Percentiles rank a stretch among this genome's conserved stretches.
Conservation (phyloP, 1,140 invertebrate species). For the Heliconius hewitsoni region DNA sequence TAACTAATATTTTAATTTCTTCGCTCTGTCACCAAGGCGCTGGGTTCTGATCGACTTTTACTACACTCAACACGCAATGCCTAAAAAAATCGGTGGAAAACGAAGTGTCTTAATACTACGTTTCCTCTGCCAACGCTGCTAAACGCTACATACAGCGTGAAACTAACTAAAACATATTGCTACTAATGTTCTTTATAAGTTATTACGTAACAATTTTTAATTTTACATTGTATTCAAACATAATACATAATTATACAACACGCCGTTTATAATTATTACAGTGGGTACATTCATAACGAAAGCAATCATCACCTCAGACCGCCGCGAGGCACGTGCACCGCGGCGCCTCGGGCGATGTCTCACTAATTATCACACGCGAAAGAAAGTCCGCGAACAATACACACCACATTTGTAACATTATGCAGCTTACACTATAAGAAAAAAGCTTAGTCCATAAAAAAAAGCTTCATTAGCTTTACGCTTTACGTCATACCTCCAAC, state of each 20-base stretch:
- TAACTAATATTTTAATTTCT: too few species aligned
- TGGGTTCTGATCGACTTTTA: too few species aligned
- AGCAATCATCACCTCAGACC: slow-evolving; percentile 19
- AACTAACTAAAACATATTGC: neutral
- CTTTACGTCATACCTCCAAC: neutral
- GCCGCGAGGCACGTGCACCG: slow-evolving; percentile 6
- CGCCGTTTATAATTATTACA: neutral
- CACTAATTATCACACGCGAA: slow-evolving; percentile 56
- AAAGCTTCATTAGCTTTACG: slow-evolving; percentile 5
- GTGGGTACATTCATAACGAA: neutral
- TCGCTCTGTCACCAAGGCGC: too few species aligned
- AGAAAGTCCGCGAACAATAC: slow-evolving; percentile 62
- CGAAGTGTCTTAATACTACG: too few species aligned
- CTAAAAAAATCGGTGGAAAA: too few species aligned
- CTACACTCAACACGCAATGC: too few species aligned
- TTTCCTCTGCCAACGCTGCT: too few species aligned
- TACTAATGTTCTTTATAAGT: neutral
- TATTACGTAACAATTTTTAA: slow-evolving; percentile 4
- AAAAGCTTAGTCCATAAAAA: slow-evolving; percentile 39
- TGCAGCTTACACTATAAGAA: slow-evolving; percentile 40
- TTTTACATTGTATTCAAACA: slow-evolving; percentile 10
- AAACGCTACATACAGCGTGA: too few species aligned
- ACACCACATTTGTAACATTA: slow-evolving; percentile 54
- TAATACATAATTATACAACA: slow-evolving; percentile 8
- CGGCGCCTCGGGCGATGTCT: slow-evolving; percentile 23